A percentile compares a stretch with the other conserved stretches of the same genome.
Conservation (phyloP, 2,888 invertebrate species). For the Mythimna impura region DNA sequence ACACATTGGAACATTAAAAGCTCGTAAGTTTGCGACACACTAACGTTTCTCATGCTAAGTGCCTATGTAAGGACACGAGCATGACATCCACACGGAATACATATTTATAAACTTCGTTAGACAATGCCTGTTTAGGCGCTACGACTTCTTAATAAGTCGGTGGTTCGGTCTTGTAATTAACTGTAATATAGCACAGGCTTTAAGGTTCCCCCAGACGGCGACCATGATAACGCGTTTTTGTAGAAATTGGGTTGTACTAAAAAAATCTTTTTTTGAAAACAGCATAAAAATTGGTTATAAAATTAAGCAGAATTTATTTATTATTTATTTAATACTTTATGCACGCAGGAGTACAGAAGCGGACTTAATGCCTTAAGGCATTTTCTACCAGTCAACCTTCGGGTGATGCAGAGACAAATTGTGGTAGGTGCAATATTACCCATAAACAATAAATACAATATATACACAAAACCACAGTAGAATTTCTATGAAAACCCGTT, state of each 20-base stretch:
- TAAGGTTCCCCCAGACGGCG: background rate
- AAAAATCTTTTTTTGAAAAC: too few relatives aligned
- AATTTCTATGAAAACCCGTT: background rate
- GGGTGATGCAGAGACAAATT: too few relatives aligned
- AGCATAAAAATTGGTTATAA: too few relatives aligned
- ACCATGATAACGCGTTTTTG: background rate
- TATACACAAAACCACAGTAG: background rate
- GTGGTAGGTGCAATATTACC: too few relatives aligned
- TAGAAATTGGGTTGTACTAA: background rate
- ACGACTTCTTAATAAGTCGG: constrained; percentile 36
- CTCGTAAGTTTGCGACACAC: constrained; percentile 63
- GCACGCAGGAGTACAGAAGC: too few relatives aligned
- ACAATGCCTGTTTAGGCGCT: constrained; percentile 56
- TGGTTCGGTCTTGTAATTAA: constrained; percentile 39
- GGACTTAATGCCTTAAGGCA: too few relatives aligned
- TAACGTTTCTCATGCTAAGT: constrained; percentile 63
- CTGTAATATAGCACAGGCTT: constrained; percentile 46
- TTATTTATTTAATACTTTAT: too few relatives aligned
- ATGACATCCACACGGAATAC: constrained; percentile 53
- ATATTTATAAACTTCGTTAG: constrained; percentile 50
- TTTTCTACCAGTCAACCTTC: too few relatives aligned
- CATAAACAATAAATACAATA: too few relatives aligned
- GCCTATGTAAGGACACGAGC: constrained; percentile 60
- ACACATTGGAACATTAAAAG: constrained; percentile 61
- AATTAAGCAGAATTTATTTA: too few relatives aligned